Evolutionary conservation across 2,113 vertebrate species (phyloP).

Genomic region (Thamnaconus septentrionalis): DNA sequence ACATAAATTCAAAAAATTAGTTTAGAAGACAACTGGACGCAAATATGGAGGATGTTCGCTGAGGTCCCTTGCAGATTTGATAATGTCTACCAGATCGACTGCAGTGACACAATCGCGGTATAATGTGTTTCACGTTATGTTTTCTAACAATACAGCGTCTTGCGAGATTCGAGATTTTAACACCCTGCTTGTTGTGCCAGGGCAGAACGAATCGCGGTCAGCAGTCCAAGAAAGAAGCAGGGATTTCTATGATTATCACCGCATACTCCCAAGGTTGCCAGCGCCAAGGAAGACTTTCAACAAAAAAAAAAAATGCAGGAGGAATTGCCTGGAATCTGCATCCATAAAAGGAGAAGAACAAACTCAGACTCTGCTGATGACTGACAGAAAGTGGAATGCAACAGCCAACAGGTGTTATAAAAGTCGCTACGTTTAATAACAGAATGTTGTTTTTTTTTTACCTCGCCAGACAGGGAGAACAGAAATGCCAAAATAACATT

Average conservation of each 20-base stretch:
- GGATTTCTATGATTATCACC: slow-evolving; percentile 51
- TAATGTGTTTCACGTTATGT: slow-evolving; percentile 51
- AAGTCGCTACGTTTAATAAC: slow-evolving; percentile 70
- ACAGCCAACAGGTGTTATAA: slow-evolving; percentile 56
- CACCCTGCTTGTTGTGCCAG: slow-evolving; percentile 36
- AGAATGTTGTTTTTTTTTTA: slow-evolving; percentile 52
- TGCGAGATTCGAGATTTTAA: slow-evolving; percentile 1
- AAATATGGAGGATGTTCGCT: too few species aligned
- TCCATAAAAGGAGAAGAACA: slow-evolving; percentile 57
- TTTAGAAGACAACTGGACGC: too few species aligned
- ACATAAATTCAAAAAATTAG: too few species aligned
- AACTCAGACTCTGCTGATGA: slow-evolving; percentile 9
- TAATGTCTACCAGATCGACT: neutral
- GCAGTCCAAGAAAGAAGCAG: slow-evolving; percentile 51
- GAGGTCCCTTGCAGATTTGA: too few species aligned
- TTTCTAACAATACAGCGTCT: too few species aligned
- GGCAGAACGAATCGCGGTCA: slow-evolving; percentile 36
- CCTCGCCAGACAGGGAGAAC: slow-evolving; percentile 37
- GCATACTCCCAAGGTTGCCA: slow-evolving; percentile 37
- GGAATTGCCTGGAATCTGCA: slow-evolving; percentile 3
- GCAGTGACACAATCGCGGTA: slow-evolving; percentile 21
- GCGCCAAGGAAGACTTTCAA: slow-evolving; percentile 24
- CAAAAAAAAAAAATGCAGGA: slow-evolving; percentile 13
- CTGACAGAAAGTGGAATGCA: slow-evolving; percentile 40
- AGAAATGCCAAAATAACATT: slow-evolving; percentile 47